These are phyloP conservation scores for Tribolium freemani DNA, from an alignment of 2,888 invertebrate genomes.

Conservation along the genomic window DNA sequence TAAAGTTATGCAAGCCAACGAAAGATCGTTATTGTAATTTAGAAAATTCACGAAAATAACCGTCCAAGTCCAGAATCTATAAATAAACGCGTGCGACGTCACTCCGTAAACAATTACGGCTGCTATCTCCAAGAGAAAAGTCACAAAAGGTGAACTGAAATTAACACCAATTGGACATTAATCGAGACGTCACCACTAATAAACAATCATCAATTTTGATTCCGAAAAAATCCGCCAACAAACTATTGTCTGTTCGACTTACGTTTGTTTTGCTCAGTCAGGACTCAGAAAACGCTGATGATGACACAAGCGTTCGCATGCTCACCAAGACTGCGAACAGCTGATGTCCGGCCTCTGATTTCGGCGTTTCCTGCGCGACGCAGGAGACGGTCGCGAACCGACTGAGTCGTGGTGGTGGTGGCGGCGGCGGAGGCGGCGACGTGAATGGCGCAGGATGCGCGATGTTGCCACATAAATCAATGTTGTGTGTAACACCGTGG, in stretches of 20 bases:
- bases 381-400: conserved; percentile 23
- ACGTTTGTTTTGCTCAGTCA: neutral
- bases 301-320: neutral
- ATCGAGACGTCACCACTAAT: neutral
- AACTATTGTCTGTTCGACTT: neutral
- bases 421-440: conserved; percentile 17
- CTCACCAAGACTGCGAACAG: conserved; percentile 22
- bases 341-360: neutral
- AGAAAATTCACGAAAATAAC: conserved; percentile 28
- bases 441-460: conserved; percentile 48
- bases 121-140: neutral
- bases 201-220: neutral
- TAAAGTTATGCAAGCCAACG: conserved; percentile 12
- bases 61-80: conserved; percentile 12
- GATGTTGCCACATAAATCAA: conserved; percentile 49
- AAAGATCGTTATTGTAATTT: conserved; percentile 16
- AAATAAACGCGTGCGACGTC: neutral
- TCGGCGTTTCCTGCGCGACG: neutral
- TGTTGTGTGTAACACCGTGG: conserved; percentile 30
- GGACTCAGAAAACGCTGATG: neutral
- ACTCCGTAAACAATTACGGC: conserved; percentile 5
- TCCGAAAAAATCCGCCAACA: neutral
- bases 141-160: neutral
- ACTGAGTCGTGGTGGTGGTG: conserved; percentile 23
- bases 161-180: neutral